Conservation (phyloP, 2,888 invertebrate species). For the Gymnocheta viridis region DNA sequence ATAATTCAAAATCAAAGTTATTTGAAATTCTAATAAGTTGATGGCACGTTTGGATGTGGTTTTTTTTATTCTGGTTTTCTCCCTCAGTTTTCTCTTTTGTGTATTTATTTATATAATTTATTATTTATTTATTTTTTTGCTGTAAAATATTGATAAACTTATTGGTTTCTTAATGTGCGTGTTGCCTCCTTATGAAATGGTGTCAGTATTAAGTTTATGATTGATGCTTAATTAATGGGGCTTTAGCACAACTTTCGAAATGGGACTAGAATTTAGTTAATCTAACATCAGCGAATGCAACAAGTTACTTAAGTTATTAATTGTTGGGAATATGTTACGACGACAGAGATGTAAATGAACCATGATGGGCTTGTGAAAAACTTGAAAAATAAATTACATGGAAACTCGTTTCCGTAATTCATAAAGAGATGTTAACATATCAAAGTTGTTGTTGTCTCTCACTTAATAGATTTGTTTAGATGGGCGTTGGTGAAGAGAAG, state of each 20-base stretch:
- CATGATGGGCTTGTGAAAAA: not conserved
- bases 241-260: not conserved
- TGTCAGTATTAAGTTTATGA: constrained; percentile 59
- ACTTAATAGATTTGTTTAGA: too few relatives aligned
- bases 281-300: constrained; percentile 19
- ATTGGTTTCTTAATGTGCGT: constrained; percentile 46
- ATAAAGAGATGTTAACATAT: not conserved
- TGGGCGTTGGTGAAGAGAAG: too few relatives aligned
- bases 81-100: not conserved
- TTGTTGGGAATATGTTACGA: constrained; percentile 1
- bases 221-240: constrained; percentile 64
- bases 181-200: constrained; percentile 38
- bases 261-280: not conserved
- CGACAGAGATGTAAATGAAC: not conserved
- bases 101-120: not conserved
- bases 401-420: not conserved
- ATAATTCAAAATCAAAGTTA: constrained; percentile 69
- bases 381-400: not conserved
- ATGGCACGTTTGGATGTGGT: constrained; percentile 53
- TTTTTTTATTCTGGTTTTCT: not conserved
- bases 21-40: constrained; percentile 68
- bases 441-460: too few relatives aligned
- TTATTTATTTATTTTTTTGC: not conserved
- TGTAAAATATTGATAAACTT: constrained; percentile 58
- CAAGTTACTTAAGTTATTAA: constrained; percentile 28